These are phyloP conservation scores for Cliona cf. orientalis DNA, from an alignment of 37 sponge, comb jelly and placozoan genomes.

Conservation along the genomic window DNA sequence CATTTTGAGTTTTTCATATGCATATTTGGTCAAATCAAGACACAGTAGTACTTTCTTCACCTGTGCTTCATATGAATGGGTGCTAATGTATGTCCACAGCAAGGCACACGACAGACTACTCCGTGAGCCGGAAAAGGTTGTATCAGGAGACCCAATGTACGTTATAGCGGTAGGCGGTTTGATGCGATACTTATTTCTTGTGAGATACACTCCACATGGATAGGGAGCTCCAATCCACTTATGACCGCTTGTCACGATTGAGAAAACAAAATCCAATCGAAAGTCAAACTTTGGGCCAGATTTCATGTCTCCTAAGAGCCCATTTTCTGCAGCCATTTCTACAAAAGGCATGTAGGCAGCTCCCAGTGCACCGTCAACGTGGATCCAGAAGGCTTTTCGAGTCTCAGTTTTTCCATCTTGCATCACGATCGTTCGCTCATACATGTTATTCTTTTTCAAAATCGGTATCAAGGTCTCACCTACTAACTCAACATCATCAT, in stretches of 20 bases:
- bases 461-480: background rate
- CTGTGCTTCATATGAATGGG: constrained; percentile 10
- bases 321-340: constrained; percentile 24
- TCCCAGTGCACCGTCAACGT: constrained; percentile 46
- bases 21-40: constrained; percentile 5
- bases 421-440: constrained; percentile 8
- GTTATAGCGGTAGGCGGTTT: background rate
- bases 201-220: constrained; percentile 33
- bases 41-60: constrained; percentile 6
- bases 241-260: constrained; percentile 43
- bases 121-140: constrained; percentile 39
- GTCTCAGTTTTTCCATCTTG: background rate
- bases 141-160: constrained; percentile 37
- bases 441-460: constrained; percentile 14
- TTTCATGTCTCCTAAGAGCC: background rate
- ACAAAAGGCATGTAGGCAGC: constrained; percentile 39
- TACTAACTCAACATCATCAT: constrained; percentile 34
- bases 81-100: constrained; percentile 45
- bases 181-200: constrained; percentile 1
- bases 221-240: constrained; percentile 36
- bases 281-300: constrained; percentile 28
- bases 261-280: constrained; percentile 28
- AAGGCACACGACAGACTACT: constrained; percentile 13
- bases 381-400: constrained; percentile 25
- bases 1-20: background rate